Base-by-base conservation (phyloP, 2,888 invertebrate species). In the Achlya flavicornis region DNA sequence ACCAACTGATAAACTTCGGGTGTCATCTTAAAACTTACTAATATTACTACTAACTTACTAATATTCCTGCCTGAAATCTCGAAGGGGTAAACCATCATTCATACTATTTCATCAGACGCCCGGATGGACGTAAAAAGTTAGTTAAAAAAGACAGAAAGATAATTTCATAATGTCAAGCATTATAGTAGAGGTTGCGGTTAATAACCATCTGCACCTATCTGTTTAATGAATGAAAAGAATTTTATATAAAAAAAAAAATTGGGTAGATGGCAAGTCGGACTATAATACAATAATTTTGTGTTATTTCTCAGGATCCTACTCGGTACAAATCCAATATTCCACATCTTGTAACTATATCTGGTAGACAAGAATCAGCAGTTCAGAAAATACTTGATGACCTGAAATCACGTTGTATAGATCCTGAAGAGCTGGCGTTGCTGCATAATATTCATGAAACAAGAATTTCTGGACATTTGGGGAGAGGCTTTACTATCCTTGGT, bases 401-500 rank as follows among this genome's bases (percentile, higher is more conserved):
- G 4, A 88, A 90, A 70, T 79, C 83, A 1, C 84, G 79, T 0
- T 77, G 86, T 0, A 73, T 92, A n/a, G 90, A 92, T 61, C 81
- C 89, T 0, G 92, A 92, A 61, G 85, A 91, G 64, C 57, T 90
- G n/a, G 87, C 88, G 0, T 68, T 92, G 3, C 71, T 90, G 1
- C 87, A 88, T 59, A 89, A 91, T 46, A 86, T 91, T 38, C 89
- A 92, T 48, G 68, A 76, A 57, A 69, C 64, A 0, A 84, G 70
- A 48, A 84, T 86, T 6, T 65, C 81, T 10, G 91, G 90, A 3
- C 90, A 92, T 77, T 76, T 91, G 38, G 88, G 88, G 8, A 83
- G 90, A 75, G 92, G 92, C 61, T 92, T 79, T 58, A 72, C 71
- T 38, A 78, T 91, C 60, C 72, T 91, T 12, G 80, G 91, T 92